Evolutionary conservation across 1,140 invertebrate genomes (phyloP).

Genomic region (Lepidostoma basale): DNA sequence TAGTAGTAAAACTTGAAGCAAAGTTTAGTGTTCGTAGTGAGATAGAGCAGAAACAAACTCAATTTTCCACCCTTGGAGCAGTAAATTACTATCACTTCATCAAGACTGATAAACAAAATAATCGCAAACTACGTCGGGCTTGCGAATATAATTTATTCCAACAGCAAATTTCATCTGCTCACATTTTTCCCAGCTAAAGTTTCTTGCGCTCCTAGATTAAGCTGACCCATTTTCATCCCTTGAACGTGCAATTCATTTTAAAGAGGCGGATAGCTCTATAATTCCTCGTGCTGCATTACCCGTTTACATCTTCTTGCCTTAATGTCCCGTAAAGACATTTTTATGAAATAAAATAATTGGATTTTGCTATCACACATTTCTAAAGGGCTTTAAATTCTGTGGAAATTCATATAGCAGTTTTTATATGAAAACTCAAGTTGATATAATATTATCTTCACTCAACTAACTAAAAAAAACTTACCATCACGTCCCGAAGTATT

Average conservation of each 20-base stretch:
- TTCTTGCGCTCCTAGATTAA: constrained; percentile 23
- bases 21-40: too few relatives aligned
- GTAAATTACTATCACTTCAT: too few relatives aligned
- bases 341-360: not conserved
- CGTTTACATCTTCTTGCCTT: constrained; percentile 20
- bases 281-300: constrained; percentile 19
- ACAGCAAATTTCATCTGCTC: constrained; percentile 19
- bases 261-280: constrained; percentile 19
- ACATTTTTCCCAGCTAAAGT: constrained; percentile 4
- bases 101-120: not conserved
- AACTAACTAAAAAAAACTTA: too few relatives aligned
- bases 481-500: too few relatives aligned
- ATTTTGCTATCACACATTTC: not conserved
- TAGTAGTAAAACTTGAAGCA: too few relatives aligned
- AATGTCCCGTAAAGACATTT: not conserved
- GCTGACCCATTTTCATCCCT: constrained; percentile 31
- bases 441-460: too few relatives aligned
- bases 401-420: too few relatives aligned
- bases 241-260: constrained; percentile 35
- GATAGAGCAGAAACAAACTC: too few relatives aligned
- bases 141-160: constrained; percentile 17
- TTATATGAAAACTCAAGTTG: too few relatives aligned
- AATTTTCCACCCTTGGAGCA: too few relatives aligned
- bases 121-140: not conserved
- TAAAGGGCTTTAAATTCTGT: too few relatives aligned